These are phyloP conservation scores for Lepidurus couesii DNA, from an alignment of 1,140 invertebrate species.

Conservation along the genomic window DNA sequence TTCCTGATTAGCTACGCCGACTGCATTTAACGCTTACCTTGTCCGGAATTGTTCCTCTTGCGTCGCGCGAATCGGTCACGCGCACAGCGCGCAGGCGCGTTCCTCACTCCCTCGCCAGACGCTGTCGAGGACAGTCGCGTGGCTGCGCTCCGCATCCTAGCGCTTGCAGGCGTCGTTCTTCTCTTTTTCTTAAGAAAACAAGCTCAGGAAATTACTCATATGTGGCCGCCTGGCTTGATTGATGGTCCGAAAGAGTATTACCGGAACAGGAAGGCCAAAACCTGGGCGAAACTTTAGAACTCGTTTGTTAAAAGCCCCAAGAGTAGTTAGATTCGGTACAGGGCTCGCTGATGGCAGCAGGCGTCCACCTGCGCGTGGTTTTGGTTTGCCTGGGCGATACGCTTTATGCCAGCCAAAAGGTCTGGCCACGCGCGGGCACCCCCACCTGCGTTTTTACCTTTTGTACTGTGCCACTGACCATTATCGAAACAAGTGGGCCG, in stretches of 20 bases:
- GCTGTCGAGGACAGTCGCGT: neutral
- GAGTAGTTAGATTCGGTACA: slow-evolving; percentile 17
- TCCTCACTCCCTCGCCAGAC: neutral
- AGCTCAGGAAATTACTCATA: slow-evolving; percentile 4
- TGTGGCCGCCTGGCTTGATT: neutral
- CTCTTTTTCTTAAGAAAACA: neutral
- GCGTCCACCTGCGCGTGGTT: slow-evolving; percentile 20
- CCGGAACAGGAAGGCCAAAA: slow-evolving; percentile 4
- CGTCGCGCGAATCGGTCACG: neutral
- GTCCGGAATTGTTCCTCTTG: neutral
- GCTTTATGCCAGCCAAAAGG: neutral
- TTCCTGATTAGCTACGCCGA: slow-evolving; percentile 9
- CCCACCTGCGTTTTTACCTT: slow-evolving; percentile 21
- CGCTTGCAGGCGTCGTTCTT: neutral
- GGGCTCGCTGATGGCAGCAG: neutral
- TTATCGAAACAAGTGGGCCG: slow-evolving; percentile 8
- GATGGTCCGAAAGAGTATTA: neutral
- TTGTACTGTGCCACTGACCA: slow-evolving; percentile 7
- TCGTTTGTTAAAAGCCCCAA: neutral
- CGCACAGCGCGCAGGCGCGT: neutral
- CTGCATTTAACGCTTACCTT: neutral
- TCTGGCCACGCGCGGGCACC: slow-evolving; percentile 10
- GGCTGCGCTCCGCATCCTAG: neutral
- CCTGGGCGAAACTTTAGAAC: neutral
- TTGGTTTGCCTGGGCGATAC: neutral